Evolutionary conservation across 1,140 invertebrate genomes (phyloP).

Genomic region (Gryllus bimaculatus): DNA sequence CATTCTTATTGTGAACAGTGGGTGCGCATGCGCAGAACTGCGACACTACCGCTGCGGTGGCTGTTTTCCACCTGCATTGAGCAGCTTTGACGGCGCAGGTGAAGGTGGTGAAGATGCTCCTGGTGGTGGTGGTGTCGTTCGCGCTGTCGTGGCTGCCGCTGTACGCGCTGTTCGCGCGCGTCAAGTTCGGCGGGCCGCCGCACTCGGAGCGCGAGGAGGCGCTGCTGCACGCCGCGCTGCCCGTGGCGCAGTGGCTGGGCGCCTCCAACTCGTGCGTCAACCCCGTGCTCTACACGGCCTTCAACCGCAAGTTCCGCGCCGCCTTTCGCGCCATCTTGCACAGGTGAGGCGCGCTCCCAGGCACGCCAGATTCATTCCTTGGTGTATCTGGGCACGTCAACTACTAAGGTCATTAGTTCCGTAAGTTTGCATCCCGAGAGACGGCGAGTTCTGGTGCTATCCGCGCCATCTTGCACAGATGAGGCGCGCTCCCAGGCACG

Average conservation of each 20-base stretch:
- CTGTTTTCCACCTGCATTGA: too few species aligned
- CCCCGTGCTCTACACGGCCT: conserved; percentile 52
- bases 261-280: conserved; percentile 42
- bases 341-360: conserved; percentile 1
- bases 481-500: too few species aligned
- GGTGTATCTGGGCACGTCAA: too few species aligned
- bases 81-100: too few species aligned
- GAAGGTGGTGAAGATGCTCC: conserved; percentile 51
- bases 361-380: too few species aligned
- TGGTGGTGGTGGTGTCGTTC: conserved; percentile 52
- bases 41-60: too few species aligned
- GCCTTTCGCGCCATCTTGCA: conserved; percentile 44
- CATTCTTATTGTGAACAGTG: too few species aligned
- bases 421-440: too few species aligned
- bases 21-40: too few species aligned
- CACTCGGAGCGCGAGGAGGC: conserved; percentile 27
- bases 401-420: too few species aligned
- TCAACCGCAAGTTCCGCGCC: conserved; percentile 53
- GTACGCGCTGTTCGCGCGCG: conserved; percentile 41
- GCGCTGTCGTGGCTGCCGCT: conserved; percentile 55
- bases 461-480: too few species aligned
- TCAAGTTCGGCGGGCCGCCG: conserved; percentile 35
- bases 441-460: too few species aligned
- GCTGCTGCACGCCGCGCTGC: conserved; percentile 37
- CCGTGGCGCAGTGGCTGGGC: conserved; percentile 56